Conservation (phyloP, 2,113 vertebrate species). For the Centropus unirufus region DNA sequence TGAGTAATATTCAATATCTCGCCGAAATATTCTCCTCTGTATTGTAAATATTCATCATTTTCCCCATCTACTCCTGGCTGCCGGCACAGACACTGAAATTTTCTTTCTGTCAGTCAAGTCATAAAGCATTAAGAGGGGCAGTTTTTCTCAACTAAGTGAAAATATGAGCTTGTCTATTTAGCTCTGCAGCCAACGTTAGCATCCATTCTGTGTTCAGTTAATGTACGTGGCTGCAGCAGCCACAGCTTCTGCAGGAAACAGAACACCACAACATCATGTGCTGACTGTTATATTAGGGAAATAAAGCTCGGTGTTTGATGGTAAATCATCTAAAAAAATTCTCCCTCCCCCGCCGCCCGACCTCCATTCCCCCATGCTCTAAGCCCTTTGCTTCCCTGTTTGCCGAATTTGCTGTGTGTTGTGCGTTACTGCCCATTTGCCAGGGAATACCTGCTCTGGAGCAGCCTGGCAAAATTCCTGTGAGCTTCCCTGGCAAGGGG, state of each 20-base stretch:
- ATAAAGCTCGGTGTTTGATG: neutral
- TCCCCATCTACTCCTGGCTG: neutral
- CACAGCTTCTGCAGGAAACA: neutral
- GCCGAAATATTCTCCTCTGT: neutral
- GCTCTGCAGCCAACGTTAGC: neutral
- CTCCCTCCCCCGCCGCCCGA: too few relatives aligned
- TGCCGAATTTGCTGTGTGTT: neutral
- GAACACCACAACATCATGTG: neutral
- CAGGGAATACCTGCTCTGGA: neutral
- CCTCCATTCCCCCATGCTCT: neutral
- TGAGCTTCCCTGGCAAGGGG: neutral
- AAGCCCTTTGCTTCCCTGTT: neutral
- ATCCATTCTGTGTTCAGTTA: neutral
- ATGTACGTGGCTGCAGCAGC: neutral
- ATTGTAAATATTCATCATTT: slow-evolving; percentile 45
- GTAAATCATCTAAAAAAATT: neutral
- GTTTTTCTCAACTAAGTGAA: slow-evolving; percentile 37
- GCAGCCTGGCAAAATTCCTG: neutral
- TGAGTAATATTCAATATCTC: slow-evolving; percentile 15
- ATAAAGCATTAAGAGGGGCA: slow-evolving; percentile 24
- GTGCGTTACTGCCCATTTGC: neutral
- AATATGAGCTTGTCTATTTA: slow-evolving; percentile 34
- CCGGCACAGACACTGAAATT: neutral
- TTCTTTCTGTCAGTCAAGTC: slow-evolving; percentile 29
- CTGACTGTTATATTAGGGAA: neutral